These are phyloP conservation scores for Grantiella picta DNA, from an alignment of 2,113 vertebrate genomes.

Conservation along the genomic window DNA sequence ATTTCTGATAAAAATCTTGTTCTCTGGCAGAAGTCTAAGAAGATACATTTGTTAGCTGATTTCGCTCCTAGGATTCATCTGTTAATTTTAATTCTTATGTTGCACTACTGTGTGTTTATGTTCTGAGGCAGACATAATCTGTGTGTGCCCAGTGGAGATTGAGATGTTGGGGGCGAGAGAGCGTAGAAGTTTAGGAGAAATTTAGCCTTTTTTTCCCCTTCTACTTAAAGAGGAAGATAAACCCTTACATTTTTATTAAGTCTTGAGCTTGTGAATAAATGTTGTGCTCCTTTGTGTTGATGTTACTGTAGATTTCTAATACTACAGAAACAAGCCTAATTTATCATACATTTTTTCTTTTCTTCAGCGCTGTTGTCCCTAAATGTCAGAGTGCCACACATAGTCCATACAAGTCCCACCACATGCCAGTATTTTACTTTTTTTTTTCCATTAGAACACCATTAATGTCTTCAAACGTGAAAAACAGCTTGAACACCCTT, in stretches of 20 bases:
- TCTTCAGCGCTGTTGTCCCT: background rate
- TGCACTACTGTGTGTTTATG: background rate
- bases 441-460: background rate
- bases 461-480: background rate
- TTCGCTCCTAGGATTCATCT: slow-evolving; percentile 32
- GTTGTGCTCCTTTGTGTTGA: background rate
- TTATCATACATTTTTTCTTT: background rate
- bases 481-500: background rate
- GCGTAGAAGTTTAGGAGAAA: background rate
- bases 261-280: background rate
- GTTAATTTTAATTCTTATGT: slow-evolving; percentile 32
- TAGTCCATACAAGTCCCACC: background rate
- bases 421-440: background rate
- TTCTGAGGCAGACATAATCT: slow-evolving; percentile 37
- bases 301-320: background rate
- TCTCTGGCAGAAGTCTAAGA: slow-evolving; percentile 65
- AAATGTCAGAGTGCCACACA: background rate
- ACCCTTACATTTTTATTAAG: background rate
- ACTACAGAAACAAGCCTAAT: background rate
- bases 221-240: background rate
- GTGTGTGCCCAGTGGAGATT: background rate
- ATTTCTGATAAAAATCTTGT: slow-evolving; percentile 74
- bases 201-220: background rate
- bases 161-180: background rate
- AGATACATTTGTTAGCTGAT: slow-evolving; percentile 64